Conservation (phyloP, 2,888 invertebrate genomes). For the Troides oblongomaculatus region DNA sequence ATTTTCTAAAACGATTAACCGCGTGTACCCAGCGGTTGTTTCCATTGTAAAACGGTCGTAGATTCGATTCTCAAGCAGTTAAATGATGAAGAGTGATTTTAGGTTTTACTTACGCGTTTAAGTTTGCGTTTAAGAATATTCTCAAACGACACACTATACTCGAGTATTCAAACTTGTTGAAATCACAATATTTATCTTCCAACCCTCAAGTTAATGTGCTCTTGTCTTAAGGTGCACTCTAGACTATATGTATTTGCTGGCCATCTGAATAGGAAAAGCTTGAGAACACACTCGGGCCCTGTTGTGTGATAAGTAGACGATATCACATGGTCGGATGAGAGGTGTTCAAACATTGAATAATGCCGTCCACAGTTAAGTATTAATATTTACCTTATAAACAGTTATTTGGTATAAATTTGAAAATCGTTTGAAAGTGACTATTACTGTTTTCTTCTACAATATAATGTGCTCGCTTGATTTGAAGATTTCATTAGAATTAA, state of each 20-base stretch:
- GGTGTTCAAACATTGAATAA: slow-evolving; percentile 21
- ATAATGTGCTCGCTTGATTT: too few species aligned
- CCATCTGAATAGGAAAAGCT: slow-evolving; percentile 6
- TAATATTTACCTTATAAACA: background rate
- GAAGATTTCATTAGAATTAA: too few species aligned
- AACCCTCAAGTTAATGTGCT: slow-evolving; percentile 2
- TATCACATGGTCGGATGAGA: slow-evolving; percentile 10
- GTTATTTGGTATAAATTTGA: background rate
- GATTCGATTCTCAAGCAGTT: too few species aligned
- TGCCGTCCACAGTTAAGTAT: slow-evolving; percentile 1
- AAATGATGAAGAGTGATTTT: too few species aligned
- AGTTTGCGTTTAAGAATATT: background rate
- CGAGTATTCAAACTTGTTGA: background rate
- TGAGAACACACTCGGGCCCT: background rate
- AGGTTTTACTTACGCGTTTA: background rate
- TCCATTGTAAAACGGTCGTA: too few species aligned
- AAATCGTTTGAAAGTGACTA: background rate
- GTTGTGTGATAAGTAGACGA: slow-evolving; percentile 15
- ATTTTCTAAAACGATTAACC: background rate
- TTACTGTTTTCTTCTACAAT: too few species aligned
- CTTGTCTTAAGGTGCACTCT: background rate
- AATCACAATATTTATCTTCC: background rate
- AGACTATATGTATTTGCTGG: slow-evolving; percentile 1
- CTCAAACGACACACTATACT: background rate
- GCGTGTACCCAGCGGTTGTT: background rate